Conservation (phyloP, 1,140 invertebrate species). For the Drosophila suzukii region DNA sequence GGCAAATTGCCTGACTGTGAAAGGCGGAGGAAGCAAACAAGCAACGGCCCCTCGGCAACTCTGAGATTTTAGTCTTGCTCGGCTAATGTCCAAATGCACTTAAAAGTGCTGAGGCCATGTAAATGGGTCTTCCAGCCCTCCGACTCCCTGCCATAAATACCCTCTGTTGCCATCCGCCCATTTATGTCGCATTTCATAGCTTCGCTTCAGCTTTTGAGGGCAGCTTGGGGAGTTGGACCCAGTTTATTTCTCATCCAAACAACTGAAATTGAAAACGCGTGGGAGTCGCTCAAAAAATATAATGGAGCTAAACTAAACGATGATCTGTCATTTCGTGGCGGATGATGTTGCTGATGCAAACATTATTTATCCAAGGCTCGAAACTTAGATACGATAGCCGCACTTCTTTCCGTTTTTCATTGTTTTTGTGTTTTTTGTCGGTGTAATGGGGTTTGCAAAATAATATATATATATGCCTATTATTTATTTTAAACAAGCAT, state of each 20-base stretch:
- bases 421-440: slow-evolving; percentile 21
- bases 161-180: slow-evolving; percentile 3
- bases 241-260: slow-evolving; percentile 13
- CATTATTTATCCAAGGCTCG: slow-evolving; percentile 48
- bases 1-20: slow-evolving; percentile 33
- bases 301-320: slow-evolving; percentile 31
- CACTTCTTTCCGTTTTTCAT: slow-evolving; percentile 1
- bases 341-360: slow-evolving; percentile 8
- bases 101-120: slow-evolving; percentile 51
- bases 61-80: slow-evolving; percentile 33
- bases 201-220: slow-evolving; percentile 39
- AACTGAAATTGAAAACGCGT: slow-evolving; percentile 65
- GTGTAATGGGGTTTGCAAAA: slow-evolving; percentile 10
- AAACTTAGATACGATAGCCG: slow-evolving; percentile 34
- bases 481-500: too few species aligned
- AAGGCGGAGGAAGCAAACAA: slow-evolving; percentile 10
- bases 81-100: slow-evolving; percentile 75
- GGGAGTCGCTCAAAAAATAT: slow-evolving; percentile 39
- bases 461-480: too few species aligned
- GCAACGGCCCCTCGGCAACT: slow-evolving; percentile 14
- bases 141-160: not conserved
- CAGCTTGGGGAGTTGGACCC: slow-evolving; percentile 50
- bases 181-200: slow-evolving; percentile 45
- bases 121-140: slow-evolving; percentile 51
- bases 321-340: slow-evolving; percentile 60